A percentile compares a stretch with the other conserved stretches of the same genome.
Evolutionary conservation across 2,797 vertebrate species (phyloP).

Genomic region (Uromys caudimaculatus): DNA sequence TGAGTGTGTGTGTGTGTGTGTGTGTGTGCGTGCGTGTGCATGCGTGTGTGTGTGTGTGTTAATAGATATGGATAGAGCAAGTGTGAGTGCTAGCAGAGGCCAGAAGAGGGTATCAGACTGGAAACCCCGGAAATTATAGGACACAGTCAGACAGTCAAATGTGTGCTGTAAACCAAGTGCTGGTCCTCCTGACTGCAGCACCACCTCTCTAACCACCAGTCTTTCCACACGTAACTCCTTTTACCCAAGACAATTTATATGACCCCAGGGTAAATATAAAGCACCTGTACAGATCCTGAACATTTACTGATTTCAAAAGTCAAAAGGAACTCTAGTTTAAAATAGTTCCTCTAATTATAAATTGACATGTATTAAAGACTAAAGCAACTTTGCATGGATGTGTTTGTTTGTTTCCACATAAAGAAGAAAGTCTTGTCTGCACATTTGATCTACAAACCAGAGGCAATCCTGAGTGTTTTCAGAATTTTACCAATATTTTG

Average conservation of each 20-base stretch:
- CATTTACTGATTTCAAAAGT: background rate
- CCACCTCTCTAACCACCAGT: background rate
- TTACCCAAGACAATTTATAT: background rate
- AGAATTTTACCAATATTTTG: background rate
- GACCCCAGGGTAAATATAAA: background rate
- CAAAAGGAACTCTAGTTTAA: background rate
- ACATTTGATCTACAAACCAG: background rate
- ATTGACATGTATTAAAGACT: background rate
- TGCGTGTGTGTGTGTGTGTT: background rate
- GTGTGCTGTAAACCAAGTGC: background rate
- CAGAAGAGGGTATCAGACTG: background rate
- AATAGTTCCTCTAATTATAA: background rate
- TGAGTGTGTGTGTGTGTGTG: background rate
- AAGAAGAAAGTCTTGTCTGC: background rate
- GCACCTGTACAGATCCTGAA: background rate
- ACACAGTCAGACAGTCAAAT: background rate
- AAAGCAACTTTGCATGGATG: background rate
- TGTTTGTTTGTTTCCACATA: background rate
- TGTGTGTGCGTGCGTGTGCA: background rate
- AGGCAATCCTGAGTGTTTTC: background rate
- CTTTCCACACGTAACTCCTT: background rate
- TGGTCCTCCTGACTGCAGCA: background rate
- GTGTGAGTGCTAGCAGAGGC: background rate
- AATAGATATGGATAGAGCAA: fast-evolving
- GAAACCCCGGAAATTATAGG: background rate